Base-by-base conservation (phyloP, 2,888 invertebrate species). In the Choristoneura rosaceana region DNA sequence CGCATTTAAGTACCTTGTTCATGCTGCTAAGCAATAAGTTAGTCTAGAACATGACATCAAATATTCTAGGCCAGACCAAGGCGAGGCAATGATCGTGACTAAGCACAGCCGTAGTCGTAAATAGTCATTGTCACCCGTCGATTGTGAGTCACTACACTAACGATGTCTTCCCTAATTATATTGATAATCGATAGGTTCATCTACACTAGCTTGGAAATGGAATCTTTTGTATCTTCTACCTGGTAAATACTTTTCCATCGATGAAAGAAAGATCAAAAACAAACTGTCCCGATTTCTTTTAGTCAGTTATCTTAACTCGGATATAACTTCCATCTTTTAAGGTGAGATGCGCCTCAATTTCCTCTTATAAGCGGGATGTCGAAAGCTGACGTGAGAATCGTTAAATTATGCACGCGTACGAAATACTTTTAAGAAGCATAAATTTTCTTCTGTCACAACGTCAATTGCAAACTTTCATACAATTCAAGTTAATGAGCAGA, bases 71-170 rank as follows among this genome's bases (percentile, higher is more conserved):
- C 65, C 41, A 66, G 65, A 55, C 65, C 9, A 41, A 55, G 65
- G 65, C 55, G 65, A 66, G 65, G 65, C 65, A 38, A 10, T 17
- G 65, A 41, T 66, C 65, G 65, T 66, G 65, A 66, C 55, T 55
- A 55, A 41, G 50, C 34, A 64, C 45, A 47, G 63, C 45, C 10
- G n/a, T 25, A 55, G 41, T 66, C 41, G 55, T 66, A 66, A 66
- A 66, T 66, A 66, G 55, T 55, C 65, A 66, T 55, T 66, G 52
- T 66, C 65, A 55, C 55, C 65, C 15, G 41, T 45, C 55, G 15
- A 66, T 66, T 41, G 65, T 66, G 55, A 66, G 38, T 66, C 65
- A 43, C 17, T 41, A 14, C 25, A 66, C 65, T 55, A 55, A 55
- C 14, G 55, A 66, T 14, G 41, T 55, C 17, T 50, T 38, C 17